A percentile compares a stretch with the other conserved stretches of the same genome.
phyloP scores from a whole-genome alignment of 2,888 invertebrate species.

The Cerceris ruficornis region DNA sequence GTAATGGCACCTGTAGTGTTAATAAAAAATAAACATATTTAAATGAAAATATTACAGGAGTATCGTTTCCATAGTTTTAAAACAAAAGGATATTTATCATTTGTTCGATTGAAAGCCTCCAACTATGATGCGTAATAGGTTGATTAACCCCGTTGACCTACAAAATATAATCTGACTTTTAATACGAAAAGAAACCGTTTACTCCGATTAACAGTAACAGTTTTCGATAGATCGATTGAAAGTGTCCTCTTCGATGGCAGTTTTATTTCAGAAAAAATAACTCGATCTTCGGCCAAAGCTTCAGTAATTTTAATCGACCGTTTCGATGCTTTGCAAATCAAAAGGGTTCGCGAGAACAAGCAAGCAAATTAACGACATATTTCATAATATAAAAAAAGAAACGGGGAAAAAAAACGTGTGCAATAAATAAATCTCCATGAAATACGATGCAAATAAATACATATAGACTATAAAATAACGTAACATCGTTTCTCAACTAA shows the following conservation, averaged over 20 bases:
- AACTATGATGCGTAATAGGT: neutral
- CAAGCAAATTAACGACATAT: slow-evolving; percentile 39
- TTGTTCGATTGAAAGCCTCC: slow-evolving; percentile 11
- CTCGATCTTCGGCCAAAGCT: neutral
- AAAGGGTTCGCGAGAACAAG: slow-evolving; percentile 32
- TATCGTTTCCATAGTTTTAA: too few species aligned
- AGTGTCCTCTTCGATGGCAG: too few species aligned
- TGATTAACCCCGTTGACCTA: slow-evolving; percentile 2
- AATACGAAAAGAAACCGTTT: neutral
- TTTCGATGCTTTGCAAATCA: slow-evolving; percentile 21
- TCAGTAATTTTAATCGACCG: slow-evolving; percentile 5
- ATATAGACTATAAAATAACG: slow-evolving; percentile 61
- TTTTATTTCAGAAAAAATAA: too few species aligned
- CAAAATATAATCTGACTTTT: neutral
- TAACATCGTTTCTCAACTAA: slow-evolving; percentile 49
- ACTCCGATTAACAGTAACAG: too few species aligned
- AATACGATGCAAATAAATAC: slow-evolving; percentile 60
- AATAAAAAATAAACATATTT: neutral
- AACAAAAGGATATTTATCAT: neutral
- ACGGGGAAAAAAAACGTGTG: slow-evolving; percentile 54
- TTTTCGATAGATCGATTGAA: too few species aligned
- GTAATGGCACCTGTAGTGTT: neutral
- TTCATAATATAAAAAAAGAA: slow-evolving; percentile 35
- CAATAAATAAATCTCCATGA: slow-evolving; percentile 54
- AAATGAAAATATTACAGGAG: too few species aligned